phyloP scores from a whole-genome alignment of 1,140 invertebrate species.

The Ptiloglossa arizonensis region DNA sequence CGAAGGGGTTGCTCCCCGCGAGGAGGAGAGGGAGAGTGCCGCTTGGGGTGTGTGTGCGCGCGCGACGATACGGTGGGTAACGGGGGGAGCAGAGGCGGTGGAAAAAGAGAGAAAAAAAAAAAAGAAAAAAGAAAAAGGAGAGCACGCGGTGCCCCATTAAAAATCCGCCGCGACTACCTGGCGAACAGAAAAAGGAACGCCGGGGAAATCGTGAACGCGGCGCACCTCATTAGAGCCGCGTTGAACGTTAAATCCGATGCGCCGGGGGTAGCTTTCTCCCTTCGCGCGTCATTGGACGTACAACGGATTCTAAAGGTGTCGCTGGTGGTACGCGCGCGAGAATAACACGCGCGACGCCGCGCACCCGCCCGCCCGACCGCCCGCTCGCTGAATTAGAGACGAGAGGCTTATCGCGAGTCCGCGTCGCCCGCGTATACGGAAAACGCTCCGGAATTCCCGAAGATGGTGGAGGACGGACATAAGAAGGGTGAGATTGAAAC shows the following conservation, averaged over 20 bases:
- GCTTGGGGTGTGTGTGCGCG: no score
- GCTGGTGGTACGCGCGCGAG: neutral
- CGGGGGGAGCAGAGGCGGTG: neutral
- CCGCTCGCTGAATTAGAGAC: slow-evolving; percentile 17
- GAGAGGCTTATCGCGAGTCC: slow-evolving; percentile 16
- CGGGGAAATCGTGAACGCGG: slow-evolving; percentile 26
- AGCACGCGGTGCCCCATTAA: slow-evolving; percentile 72
- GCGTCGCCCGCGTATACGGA: no score
- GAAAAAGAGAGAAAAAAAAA: slow-evolving; percentile 19
- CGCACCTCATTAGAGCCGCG: slow-evolving; percentile 78
- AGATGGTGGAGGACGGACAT: neutral
- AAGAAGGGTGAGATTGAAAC: no score
- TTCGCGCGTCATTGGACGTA: slow-evolving; percentile 8
- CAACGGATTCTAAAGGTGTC: slow-evolving; percentile 35
- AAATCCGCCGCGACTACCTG: slow-evolving; percentile 75
- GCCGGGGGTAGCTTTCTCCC: slow-evolving; percentile 23
- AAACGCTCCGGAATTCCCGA: neutral
- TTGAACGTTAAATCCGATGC: slow-evolving; percentile 72
- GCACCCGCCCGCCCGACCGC: no score
- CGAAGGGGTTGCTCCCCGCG: slow-evolving; percentile 62
- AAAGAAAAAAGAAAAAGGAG: slow-evolving; percentile 47
- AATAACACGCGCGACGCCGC: slow-evolving; percentile 17
- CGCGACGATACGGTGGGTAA: no score
- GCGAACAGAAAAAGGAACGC: slow-evolving; percentile 33
- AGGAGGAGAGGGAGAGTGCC: slow-evolving; percentile 8